Evolutionary conservation across 2,113 vertebrate genomes (phyloP), one percentile per base, ranked within the genome.

Genomic region (Hyla sarda): DNA sequence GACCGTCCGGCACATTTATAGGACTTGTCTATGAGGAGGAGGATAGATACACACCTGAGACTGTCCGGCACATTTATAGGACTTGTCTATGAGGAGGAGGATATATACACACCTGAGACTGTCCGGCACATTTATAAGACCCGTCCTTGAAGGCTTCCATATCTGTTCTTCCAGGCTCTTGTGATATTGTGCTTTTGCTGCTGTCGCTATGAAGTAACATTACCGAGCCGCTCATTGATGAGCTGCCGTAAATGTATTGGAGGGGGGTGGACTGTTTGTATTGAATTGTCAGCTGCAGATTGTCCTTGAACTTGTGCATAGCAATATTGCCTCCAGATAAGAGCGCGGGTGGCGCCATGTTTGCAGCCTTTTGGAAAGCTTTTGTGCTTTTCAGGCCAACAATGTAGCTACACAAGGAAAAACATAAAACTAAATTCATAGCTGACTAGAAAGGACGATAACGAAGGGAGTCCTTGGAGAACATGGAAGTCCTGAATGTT

Each of bases 311-410:
- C 87, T 21, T 71, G 2, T 54, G 77, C 19, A 78, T 28, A 9
- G 89, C 30, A 80, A 45, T 83, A 9, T 58, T 21, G 17, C 37
- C 34, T 47, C 11, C 41, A 19, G 11, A 62, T 0, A 0, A 50
- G 50, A 52, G 78, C 21, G 60, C 2, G 71, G 13, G 67, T 65
- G 23, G 41, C 30, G 48, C 84, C 56, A 75, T 80, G 60, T 79
- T 54, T 56, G 32, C 79, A 71, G 45, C 45, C 30, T 28, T 45
- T 30, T 47, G 82, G 82, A 75, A 75, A 62, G 82, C 54, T 62
- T 62, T 85, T 85, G 58, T 85, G 30, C 3, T 85, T 74, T 47
- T 81, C 10, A 0, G 52, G 14, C 54, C 14, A 0, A 5, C 12
- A n/a, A 14, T 48, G 58, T 8, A 3, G 78, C 82, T 65, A 8